Base-by-base conservation (phyloP, 2,888 invertebrate genomes). In the Lepidochrysops patricia region DNA sequence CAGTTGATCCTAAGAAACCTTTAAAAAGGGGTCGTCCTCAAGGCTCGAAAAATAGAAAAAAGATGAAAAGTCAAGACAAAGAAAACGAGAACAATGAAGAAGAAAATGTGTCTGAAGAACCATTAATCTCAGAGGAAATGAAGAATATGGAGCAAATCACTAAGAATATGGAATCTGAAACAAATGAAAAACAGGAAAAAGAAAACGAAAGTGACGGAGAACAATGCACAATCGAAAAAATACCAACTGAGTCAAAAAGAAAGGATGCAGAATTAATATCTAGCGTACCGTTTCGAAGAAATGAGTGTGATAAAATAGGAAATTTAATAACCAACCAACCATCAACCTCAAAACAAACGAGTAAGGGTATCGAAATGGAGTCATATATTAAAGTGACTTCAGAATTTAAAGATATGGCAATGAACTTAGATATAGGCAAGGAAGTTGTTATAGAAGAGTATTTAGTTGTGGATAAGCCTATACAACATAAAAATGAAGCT, bases 1-100 rank as follows among this genome's bases (percentile, higher is more conserved):
- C 35, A 50, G 60, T 57, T 57, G 56, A 60, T 29, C 57, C 62
- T 49, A 25, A 56, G 49, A 56, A 60, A 15, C 58, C 60, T 19
- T 60, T 32, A 3, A 32, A 32, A 32, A 32, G 12, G 32, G 5
- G 32, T 32, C 32, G 32, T 32, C 32, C 32, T 32, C 32, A 32
- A 32, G 32, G 3, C 32, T 32, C 32, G 32, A 32, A 58, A 58
- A 58, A 62, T 57, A 29, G 43, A 48, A 32, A 56, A 15, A 32
- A 56, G 19, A 15, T 54, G 32, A 58, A 57, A 54, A 57, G 15
- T 57, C 48, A 58, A 50, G 60, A 60, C 50, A 49, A 56, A 54
- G 56, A 58, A 32, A 54, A 54, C 50, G 52, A 62, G 48, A 58
- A 29, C 34, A 34, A 34, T 34, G 34, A 34, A 34, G 34, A 34